Conservation (phyloP, 2,888 invertebrate genomes). For the Andrena praecox region DNA sequence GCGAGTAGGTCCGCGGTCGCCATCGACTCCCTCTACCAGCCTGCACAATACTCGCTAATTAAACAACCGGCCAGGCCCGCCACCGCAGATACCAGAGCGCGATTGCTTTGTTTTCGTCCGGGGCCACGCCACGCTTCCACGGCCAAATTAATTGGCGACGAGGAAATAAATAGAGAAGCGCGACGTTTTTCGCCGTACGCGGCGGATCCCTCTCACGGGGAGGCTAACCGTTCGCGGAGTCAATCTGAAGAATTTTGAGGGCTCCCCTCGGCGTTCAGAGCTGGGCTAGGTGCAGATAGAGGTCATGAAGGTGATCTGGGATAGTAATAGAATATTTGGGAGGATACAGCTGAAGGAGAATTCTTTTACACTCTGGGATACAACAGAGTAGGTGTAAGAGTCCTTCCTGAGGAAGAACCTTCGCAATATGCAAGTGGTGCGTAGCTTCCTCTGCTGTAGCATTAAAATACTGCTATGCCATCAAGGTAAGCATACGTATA, state of each 20-base stretch:
- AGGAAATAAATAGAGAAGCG: conserved; percentile 70
- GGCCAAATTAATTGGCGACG: conserved; percentile 81
- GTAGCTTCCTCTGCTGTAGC: no score
- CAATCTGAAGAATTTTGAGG: not conserved
- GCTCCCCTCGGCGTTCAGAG: no score
- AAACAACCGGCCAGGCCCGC: conserved; percentile 80
- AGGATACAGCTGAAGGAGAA: no score
- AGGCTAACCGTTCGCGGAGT: not conserved
- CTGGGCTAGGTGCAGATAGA: not conserved
- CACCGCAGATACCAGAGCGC: conserved; percentile 81
- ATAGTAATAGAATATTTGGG: no score
- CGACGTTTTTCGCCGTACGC: conserved; percentile 45
- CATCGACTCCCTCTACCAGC: conserved; percentile 64
- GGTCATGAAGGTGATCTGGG: no score
- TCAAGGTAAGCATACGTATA: not conserved
- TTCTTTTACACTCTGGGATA: no score
- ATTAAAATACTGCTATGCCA: not conserved
- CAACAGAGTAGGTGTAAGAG: no score
- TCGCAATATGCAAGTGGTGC: no score
- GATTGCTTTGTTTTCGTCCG: conserved; percentile 84
- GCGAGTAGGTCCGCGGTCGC: conserved; percentile 72
- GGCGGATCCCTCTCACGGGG: conserved; percentile 32
- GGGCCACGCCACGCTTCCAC: conserved; percentile 76
- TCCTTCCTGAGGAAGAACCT: no score
- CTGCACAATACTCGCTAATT: conserved; percentile 84